These are phyloP conservation scores for Kobus ellipsiprymnus DNA, from an alignment of 2,113 vertebrate genomes.

Conservation along the genomic window DNA sequence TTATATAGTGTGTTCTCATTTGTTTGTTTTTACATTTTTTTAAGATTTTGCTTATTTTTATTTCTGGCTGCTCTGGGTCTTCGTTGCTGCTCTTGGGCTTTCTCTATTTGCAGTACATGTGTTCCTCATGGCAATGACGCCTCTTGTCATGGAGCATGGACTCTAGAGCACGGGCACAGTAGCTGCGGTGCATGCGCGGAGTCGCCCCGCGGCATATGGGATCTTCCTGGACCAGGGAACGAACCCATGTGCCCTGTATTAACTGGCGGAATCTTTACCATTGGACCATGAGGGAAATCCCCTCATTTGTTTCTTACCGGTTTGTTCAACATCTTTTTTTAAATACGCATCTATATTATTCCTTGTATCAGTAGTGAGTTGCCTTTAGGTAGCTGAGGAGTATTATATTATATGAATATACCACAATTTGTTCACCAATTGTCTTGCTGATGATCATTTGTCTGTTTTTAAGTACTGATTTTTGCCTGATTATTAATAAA, in stretches of 20 bases:
- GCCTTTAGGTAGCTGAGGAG: background rate
- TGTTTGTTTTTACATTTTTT: background rate
- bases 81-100: background rate
- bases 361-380: background rate
- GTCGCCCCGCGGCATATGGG: accelerated
- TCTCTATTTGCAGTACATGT: background rate
- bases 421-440: background rate
- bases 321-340: background rate
- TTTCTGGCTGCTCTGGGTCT: background rate
- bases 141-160: background rate
- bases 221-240: background rate
- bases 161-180: background rate
- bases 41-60: background rate
- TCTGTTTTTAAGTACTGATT: background rate
- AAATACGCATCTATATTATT: background rate
- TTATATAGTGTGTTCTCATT: background rate
- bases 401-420: background rate
- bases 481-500: background rate
- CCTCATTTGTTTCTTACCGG: background rate
- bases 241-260: background rate
- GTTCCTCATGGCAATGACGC: background rate
- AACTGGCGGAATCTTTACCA: background rate
- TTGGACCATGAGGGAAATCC: background rate
- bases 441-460: background rate
- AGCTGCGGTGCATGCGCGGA: accelerated